Evolutionary conservation across 2,113 vertebrate species (phyloP), one percentile per base, ranked within the genome.

Genomic region (Onychorhynchus coronatus): DNA sequence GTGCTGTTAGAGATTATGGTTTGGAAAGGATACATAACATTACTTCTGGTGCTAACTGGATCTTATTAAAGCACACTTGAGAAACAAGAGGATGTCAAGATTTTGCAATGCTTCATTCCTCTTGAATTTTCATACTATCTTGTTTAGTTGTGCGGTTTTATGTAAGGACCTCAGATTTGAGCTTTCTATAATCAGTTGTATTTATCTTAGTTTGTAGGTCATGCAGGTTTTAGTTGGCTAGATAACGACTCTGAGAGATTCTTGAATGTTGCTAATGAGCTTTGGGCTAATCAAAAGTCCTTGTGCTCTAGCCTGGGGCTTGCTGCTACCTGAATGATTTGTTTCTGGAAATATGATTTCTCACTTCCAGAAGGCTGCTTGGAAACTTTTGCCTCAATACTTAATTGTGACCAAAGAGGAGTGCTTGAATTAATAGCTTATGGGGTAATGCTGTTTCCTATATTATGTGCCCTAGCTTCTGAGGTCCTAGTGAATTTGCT

Each of bases 251-350:
- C 55, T 2, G 23, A 62, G 76, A 82, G 58, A 56, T 76, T 80
- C 65, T 75, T 86, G 52, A 86, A 80, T 88, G 90, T 85, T 94
- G 55, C 56, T 96, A 88, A 95, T 96, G 93, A 95, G 93, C 68
- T 94, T 96, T 95, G 65, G 41, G 52, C 65, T 96, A 86, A 93
- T 96, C 52, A 75, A 46, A 93, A 92, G 73, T 72, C 68, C 44
- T 81, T 6, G 39, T 86, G 46, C 75, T 88, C 47, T 59, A 18
- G 25, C 85, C 76, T 66, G 73, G 55, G 71, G 30, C 63, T 88
- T 65, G 27, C 39, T 63, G 55, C 41, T 91, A 20, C 82, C 39
- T 27, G 37, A 84, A 71, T 3, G 2, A 89, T 39, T 15, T 71
- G 22, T 67, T 71, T 39, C 18, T 86, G 41, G 49, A 71, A 31